Conservation (phyloP, 2,888 invertebrate genomes). For the Rhingia rostrata region DNA sequence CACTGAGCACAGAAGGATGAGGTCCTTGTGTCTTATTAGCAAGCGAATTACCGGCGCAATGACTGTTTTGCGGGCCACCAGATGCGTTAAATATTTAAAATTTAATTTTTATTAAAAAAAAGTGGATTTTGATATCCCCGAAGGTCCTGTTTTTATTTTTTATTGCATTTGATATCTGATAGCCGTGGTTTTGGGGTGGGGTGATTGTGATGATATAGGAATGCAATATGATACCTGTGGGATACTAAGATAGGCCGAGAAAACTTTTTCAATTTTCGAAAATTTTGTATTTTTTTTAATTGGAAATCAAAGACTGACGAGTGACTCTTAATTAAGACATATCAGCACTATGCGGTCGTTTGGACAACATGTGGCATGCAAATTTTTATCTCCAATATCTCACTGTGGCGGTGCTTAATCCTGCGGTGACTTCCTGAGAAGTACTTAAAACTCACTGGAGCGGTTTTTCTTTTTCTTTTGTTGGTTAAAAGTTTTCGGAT, state of each 20-base stretch:
- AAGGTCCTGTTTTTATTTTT: neutral
- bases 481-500: neutral
- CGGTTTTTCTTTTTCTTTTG: slow-evolving; percentile 7
- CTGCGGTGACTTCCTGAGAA: slow-evolving; percentile 56
- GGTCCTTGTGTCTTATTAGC: slow-evolving; percentile 62
- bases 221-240: slow-evolving; percentile 64
- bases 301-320: slow-evolving; percentile 45
- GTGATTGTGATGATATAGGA: slow-evolving; percentile 62
- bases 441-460: slow-evolving; percentile 33
- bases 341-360: slow-evolving; percentile 14
- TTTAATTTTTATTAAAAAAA: slow-evolving; percentile 74
- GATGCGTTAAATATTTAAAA: slow-evolving; percentile 75
- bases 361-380: slow-evolving; percentile 34
- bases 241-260: slow-evolving; percentile 27
- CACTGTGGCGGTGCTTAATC: slow-evolving; percentile 25
- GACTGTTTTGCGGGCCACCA: slow-evolving; percentile 66
- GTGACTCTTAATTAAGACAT: slow-evolving; percentile 62
- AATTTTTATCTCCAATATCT: slow-evolving; percentile 61
- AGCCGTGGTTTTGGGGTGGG: slow-evolving; percentile 15
- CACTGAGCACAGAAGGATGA: slow-evolving; percentile 16
- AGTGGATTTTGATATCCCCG: slow-evolving; percentile 7
- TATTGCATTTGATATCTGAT: slow-evolving; percentile 50
- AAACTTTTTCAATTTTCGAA: slow-evolving; percentile 73
- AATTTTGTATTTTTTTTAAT: slow-evolving; percentile 46
- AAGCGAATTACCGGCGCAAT: slow-evolving; percentile 59